Evolutionary conservation across 2,888 invertebrate genomes (phyloP).

Genomic region (Stenotaenia linearis): DNA sequence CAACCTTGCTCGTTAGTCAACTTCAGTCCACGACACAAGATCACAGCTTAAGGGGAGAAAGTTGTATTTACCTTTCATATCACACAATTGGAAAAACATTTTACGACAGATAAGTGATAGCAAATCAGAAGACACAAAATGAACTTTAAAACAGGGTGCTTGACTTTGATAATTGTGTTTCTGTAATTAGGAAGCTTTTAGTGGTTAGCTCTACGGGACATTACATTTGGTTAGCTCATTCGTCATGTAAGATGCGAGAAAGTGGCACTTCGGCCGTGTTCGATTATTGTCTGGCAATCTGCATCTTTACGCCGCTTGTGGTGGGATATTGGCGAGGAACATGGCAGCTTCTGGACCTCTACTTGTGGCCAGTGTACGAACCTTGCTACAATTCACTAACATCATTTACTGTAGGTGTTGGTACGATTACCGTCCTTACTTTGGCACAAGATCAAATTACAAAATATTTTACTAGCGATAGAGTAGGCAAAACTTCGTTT

Average conservation of each 20-base stretch:
- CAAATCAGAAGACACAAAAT: background rate
- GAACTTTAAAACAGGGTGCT: background rate
- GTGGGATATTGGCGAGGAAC: constrained; percentile 82
- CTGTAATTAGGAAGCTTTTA: background rate
- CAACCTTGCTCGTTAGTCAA: background rate
- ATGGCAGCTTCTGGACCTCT: constrained; percentile 67
- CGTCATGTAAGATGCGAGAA: background rate
- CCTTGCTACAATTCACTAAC: constrained; percentile 17
- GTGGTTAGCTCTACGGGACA: background rate
- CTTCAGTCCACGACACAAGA: background rate
- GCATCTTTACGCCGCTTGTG: constrained; percentile 70
- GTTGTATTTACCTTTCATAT: background rate
- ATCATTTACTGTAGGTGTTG: constrained; percentile 44
- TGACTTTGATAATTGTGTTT: background rate
- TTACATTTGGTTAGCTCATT: no score
- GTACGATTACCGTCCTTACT: constrained; percentile 54
- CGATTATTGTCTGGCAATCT: constrained; percentile 56
- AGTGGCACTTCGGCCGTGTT: background rate
- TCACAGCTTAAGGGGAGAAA: background rate
- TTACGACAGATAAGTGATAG: no score
- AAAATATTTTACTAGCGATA: background rate
- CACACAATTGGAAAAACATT: background rate
- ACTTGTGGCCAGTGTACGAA: constrained; percentile 37
- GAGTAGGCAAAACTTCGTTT: constrained; percentile 52
- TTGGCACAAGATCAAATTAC: constrained; percentile 52